Evolutionary conservation across 2,113 vertebrate species (phyloP).

Genomic region (Sander lucioperca): DNA sequence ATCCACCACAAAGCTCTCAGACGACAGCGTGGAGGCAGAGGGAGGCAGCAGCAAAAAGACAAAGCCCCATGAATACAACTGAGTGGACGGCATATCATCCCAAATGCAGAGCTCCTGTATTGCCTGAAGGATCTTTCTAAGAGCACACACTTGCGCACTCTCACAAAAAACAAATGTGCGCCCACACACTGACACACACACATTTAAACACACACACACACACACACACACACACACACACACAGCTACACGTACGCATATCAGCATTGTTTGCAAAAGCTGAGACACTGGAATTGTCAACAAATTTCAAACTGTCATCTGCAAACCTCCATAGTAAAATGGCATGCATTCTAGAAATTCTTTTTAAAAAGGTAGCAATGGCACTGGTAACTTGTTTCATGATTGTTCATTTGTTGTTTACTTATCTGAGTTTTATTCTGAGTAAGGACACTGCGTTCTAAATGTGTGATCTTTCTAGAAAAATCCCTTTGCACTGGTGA

Average conservation of each 20-base stretch:
- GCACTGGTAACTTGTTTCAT: conserved; percentile 83
- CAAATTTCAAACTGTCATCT: conserved; percentile 71
- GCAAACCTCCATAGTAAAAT: conserved; percentile 80
- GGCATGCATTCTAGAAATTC: conserved; percentile 86
- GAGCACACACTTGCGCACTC: conserved; percentile 79
- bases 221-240: conserved; percentile 47
- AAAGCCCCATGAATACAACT: conserved; percentile 78
- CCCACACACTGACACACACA: conserved; percentile 43
- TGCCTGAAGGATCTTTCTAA: conserved; percentile 79
- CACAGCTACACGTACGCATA: conserved; percentile 45
- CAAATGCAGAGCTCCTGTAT: conserved; percentile 71
- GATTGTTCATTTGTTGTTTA: conserved; percentile 83
- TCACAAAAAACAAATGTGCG: conserved; percentile 57
- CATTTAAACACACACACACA: conserved; percentile 27
- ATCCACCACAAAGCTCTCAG: conserved; percentile 69
- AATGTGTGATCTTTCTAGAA: conserved; percentile 85
- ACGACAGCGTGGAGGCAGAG: conserved; percentile 71
- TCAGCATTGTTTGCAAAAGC: conserved; percentile 71
- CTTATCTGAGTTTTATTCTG: conserved; percentile 77
- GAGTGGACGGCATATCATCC: conserved; percentile 70
- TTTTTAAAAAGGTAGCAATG: conserved; percentile 81
- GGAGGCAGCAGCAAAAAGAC: conserved; percentile 74
- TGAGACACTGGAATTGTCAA: conserved; percentile 77
- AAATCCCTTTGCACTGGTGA: conserved; percentile 83
- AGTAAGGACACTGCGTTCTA: conserved; percentile 84